Percentiles rank a stretch among this genome's conserved stretches.
Evolutionary conservation across 2,888 invertebrate genomes (phyloP).

Genomic region (Syrista parreyssii): DNA sequence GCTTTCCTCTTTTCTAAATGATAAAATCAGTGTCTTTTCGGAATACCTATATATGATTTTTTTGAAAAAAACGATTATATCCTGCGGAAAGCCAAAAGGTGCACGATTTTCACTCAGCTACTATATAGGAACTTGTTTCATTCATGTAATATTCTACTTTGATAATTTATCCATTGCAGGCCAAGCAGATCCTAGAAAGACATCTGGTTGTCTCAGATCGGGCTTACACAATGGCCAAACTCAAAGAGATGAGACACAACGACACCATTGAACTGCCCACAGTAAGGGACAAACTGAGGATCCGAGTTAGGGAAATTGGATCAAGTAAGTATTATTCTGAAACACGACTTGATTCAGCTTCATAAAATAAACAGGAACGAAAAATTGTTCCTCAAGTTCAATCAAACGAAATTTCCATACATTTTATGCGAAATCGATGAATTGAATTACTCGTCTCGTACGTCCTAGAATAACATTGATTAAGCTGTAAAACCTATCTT

Average conservation of each 20-base stretch:
- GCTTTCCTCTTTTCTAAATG: background rate
- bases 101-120: background rate
- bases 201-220: constrained; percentile 86
- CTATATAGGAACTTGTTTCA: background rate
- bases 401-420: background rate
- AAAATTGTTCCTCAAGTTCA: background rate
- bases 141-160: constrained; percentile 11
- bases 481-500: background rate
- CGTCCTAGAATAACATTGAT: background rate
- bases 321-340: constrained; percentile 72
- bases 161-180: constrained; percentile 69
- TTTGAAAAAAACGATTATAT: background rate
- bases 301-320: constrained; percentile 80
- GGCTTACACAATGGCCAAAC: constrained; percentile 84
- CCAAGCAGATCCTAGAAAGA: constrained; percentile 84
- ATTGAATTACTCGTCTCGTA: background rate
- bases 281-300: constrained; percentile 77
- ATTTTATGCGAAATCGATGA: background rate
- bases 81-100: background rate
- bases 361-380: background rate
- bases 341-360: background rate
- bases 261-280: constrained; percentile 79
- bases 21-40: background rate
- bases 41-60: background rate
- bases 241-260: constrained; percentile 75